Evolutionary conservation across 2,113 vertebrate species (phyloP), one percentile per base, ranked within the genome.

Genomic region (Laticauda laticaudata): DNA sequence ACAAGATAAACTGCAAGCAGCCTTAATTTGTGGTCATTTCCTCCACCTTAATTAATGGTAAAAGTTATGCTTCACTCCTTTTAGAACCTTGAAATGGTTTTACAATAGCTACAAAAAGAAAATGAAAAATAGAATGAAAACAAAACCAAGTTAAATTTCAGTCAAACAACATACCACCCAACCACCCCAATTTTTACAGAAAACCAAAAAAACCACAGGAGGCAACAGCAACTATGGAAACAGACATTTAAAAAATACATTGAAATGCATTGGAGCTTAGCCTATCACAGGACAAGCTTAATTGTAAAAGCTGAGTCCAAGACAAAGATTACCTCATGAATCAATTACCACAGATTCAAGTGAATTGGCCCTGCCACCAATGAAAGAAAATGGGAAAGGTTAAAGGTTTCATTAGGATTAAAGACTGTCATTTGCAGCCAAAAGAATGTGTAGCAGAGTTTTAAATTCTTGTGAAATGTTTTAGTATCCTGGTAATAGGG

Each of bases 351-450:
- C 81, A 92, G 95, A 96, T 86, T 91, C 95, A 94, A 96, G 56
- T 96, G 96, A 95, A 95, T 92, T 95, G 53, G 18, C 94, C 81
- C 94, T 96, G 94, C 93, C 88, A 91, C 91, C 93, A 93, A 95
- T 87, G 93, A 92, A 95, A 96, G 94, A 96, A 96, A 96, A 96
- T 95, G 95, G 94, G 93, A 96, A 94, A 94, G 92, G 93, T 93
- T 95, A 90, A 92, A 95, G 94, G 91, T 94, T 96, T 96, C 92
- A 94, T 34, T 0, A 92, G 93, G 89, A 95, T 95, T 95, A 96
- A 95, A 96, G 95, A 91, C 92, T 87, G 93, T 95, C 92, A 2
- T 10, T 59, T 86, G 93, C 2, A 0, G 75, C 90, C 90, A 91
- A 90, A 86, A 69, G 88, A 88, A 92, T 88, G 69, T 87, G 48